Conservation (phyloP, 2,888 invertebrate species). For the Auanema sp. region DNA sequence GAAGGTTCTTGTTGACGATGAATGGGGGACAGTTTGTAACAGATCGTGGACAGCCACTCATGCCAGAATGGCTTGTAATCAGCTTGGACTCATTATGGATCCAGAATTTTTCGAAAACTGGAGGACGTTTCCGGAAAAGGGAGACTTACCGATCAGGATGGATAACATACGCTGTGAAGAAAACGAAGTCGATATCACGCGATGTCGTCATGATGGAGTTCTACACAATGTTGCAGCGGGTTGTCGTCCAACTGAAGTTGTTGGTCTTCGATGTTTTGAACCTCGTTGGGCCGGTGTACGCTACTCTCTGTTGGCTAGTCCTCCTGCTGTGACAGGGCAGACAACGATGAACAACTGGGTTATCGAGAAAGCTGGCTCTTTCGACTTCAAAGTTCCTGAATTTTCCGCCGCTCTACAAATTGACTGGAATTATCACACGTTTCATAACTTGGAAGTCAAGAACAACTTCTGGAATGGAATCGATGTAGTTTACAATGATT, state of each 20-base stretch:
- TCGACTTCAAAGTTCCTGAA: slow-evolving; percentile 75
- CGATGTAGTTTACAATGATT: slow-evolving; percentile 89
- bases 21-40: slow-evolving; percentile 96
- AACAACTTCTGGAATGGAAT: slow-evolving; percentile 90
- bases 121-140: slow-evolving; percentile 54
- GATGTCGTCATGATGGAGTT: slow-evolving; percentile 75
- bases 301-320: slow-evolving; percentile 83
- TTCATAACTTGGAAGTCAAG: slow-evolving; percentile 51
- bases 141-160: slow-evolving; percentile 64
- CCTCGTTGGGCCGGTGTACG: slow-evolving; percentile 92
- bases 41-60: slow-evolving; percentile 90
- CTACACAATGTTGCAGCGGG: slow-evolving; percentile 72
- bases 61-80: slow-evolving; percentile 91
- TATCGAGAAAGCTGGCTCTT: slow-evolving; percentile 86
- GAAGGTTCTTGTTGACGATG: slow-evolving; percentile 77
- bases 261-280: slow-evolving; percentile 71
- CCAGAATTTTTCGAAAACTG: slow-evolving; percentile 77
- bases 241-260: slow-evolving; percentile 66
- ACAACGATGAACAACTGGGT: slow-evolving; percentile 84
- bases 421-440: slow-evolving; percentile 71
- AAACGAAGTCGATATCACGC: slow-evolving; percentile 75
- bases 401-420: slow-evolving; percentile 69
- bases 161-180: slow-evolving; percentile 87
- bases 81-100: slow-evolving; percentile 87
- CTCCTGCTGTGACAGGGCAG: slow-evolving; percentile 67